Conservation (phyloP, 2,888 invertebrate species). For the Archips crataeganus region DNA sequence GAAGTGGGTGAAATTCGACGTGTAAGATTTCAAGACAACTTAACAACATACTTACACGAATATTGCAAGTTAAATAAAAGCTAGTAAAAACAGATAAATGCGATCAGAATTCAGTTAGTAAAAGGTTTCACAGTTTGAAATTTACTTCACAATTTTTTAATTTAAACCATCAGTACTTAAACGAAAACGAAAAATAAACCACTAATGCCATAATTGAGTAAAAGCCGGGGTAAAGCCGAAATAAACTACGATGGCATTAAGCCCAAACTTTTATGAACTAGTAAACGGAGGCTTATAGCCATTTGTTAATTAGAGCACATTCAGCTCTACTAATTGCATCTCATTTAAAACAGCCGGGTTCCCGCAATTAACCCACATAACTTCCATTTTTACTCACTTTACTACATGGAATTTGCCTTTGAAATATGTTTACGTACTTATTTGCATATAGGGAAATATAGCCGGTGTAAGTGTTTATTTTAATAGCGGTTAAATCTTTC, state of each 20-base stretch:
- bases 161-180: background rate
- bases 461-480: constrained; percentile 19
- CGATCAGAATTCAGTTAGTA: no score
- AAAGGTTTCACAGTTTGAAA: background rate
- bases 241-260: constrained; percentile 30
- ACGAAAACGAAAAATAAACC: background rate
- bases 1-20: no score
- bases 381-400: constrained; percentile 37
- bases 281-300: constrained; percentile 43
- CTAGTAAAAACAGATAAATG: no score
- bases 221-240: constrained; percentile 16
- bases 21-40: no score
- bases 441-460: constrained; percentile 28
- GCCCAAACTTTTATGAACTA: constrained; percentile 36
- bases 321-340: constrained; percentile 70
- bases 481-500: constrained; percentile 42
- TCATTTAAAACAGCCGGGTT: constrained; percentile 67
- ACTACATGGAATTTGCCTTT: constrained; percentile 34
- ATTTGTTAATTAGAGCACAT: constrained; percentile 64
- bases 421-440: constrained; percentile 17
- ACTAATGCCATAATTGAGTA: background rate
- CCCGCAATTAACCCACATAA: constrained; percentile 70
- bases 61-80: no score
- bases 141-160: background rate
- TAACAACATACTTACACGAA: no score